Evolutionary conservation across 2,113 vertebrate species (phyloP).

Genomic region (Psittacus erithacus): DNA sequence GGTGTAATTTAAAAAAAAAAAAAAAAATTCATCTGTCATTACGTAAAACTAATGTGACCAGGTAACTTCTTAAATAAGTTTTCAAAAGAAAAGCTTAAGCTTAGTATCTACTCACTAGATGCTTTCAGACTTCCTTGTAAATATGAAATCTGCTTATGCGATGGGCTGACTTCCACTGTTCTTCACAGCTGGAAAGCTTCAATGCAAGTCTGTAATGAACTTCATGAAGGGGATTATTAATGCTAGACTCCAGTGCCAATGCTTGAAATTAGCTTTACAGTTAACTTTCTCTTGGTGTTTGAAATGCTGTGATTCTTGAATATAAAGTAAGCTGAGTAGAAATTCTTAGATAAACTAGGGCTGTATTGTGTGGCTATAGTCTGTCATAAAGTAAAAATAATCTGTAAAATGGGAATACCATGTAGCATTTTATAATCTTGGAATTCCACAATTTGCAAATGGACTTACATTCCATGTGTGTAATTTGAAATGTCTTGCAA

Average conservation of each 20-base stretch:
- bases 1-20: not conserved
- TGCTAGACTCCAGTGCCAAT: not conserved
- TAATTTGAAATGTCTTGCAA: not conserved
- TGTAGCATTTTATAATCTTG: not conserved
- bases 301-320: not conserved
- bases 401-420: not conserved
- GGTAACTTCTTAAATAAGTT: not conserved
- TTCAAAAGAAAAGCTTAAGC: not conserved
- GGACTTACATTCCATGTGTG: rapidly evolving
- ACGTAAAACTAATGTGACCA: not conserved
- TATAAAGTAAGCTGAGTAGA: not conserved
- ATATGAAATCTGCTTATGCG: rapidly evolving
- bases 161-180: not conserved
- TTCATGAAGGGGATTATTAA: not conserved
- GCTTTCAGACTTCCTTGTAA: not conserved
- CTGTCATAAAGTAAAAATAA: not conserved
- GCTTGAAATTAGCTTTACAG: not conserved
- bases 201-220: not conserved
- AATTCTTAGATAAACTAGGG: not conserved
- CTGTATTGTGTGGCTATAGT: not conserved
- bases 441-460: not conserved
- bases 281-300: not conserved
- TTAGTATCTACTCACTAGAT: not conserved
- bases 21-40: not conserved
- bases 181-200: not conserved